Conservation (phyloP, 64 coral and sea anemone species). For the Montipora capricornis region DNA sequence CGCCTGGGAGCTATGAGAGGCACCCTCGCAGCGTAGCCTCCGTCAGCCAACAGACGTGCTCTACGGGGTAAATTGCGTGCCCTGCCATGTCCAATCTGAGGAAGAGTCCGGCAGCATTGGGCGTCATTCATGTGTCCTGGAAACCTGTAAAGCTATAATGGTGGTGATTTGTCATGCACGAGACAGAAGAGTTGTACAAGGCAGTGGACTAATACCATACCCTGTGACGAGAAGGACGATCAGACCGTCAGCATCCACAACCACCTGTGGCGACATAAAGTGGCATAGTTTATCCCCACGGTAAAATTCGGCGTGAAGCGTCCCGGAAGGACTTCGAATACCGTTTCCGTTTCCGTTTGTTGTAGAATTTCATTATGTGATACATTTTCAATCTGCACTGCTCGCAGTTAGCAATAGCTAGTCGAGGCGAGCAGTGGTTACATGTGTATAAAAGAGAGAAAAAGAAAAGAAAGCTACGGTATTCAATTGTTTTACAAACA, state of each 20-base stretch:
- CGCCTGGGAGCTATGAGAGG: not conserved
- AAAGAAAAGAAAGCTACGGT: no score
- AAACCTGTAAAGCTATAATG: conserved; percentile 3
- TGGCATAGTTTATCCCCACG: conserved; percentile 34
- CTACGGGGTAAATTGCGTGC: not conserved
- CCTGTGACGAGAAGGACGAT: conserved; percentile 11
- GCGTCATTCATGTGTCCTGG: not conserved
- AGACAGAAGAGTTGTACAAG: not conserved
- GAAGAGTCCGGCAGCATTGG: not conserved
- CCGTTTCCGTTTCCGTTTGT: no score
- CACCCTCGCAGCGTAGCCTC: not conserved
- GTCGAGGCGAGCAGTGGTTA: no score
- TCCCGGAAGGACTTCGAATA: not conserved
- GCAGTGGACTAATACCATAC: not conserved
- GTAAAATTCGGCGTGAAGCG: conserved; percentile 39
- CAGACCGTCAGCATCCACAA: conserved; percentile 9
- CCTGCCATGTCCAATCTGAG: not conserved
- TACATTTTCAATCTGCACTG: no score
- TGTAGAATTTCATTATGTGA: no score
- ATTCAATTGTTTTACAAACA: no score
- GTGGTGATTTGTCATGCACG: not conserved
- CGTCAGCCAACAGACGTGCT: not conserved
- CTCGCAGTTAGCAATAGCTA: no score
- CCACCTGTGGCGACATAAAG: conserved; percentile 33
- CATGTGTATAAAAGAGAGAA: no score